Base-by-base conservation (phyloP, 2,113 vertebrate genomes). In the Urocolius indicus region DNA sequence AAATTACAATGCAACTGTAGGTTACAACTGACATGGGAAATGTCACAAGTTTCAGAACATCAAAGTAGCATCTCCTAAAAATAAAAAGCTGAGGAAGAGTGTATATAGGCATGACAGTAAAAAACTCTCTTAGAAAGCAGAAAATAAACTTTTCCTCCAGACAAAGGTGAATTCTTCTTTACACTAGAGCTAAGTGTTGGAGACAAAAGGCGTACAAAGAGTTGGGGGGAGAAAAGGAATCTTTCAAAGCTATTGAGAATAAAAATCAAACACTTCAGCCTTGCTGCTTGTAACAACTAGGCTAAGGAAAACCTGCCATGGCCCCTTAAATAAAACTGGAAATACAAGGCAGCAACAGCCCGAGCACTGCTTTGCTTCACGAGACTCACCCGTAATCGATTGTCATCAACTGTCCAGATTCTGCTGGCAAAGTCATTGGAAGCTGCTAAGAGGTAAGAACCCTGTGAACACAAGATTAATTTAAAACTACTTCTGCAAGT, bases 351-450 rank as follows among this genome's bases (percentile, higher is more conserved):
- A 75, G 55, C 69, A 93, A 36, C 11, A 72, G 36, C 27, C 23
- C 14, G 19, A 20, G 17, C 16, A 23, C 23, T 17, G n/a, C 19
- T 81, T 49, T 76, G 55, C 21, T 57, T 52, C 62, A 16, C 5
- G 17, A 65, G 16, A 92, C 98, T 98, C 92, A 99, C 99, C 97
- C 99, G 98, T 93, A 99, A 98, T 22, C 99, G 98, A 97, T 98
- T 99, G 97, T 99, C 99, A n/a, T 99, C 99, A 9, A 99, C 98
- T 0, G 99, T 99, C 99, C 99, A 99, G 95, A 99, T 99, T 71
- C 99, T 98, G 95, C 99, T 99, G 62, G 99, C 99, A 81, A 99
- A 99, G 96, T 99, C 99, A 90, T 99, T 99, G 19, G 99, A 99
- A 49, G 99, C 98, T 22, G 99, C 99, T 87, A 99, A 97, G 87